A percentile compares a stretch with the other conserved stretches of the same genome.
Evolutionary conservation across 1,140 invertebrate species (phyloP).

Genomic region (Eriosoma lanigerum): DNA sequence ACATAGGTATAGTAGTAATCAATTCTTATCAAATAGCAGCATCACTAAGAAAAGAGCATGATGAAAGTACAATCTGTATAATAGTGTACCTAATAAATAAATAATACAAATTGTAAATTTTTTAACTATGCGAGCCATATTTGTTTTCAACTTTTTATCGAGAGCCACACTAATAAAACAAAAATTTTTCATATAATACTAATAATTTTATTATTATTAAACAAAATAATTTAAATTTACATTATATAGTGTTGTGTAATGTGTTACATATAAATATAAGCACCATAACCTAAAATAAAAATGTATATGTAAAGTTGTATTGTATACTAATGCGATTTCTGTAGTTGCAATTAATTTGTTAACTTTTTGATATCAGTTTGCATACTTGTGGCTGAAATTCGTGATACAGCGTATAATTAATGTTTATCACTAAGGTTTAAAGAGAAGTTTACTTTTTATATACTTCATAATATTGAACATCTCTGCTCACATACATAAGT

Average conservation of each 20-base stretch:
- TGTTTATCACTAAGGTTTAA: not conserved
- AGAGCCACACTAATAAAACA: not conserved
- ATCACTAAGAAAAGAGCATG: too few species aligned
- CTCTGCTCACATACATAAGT: too few species aligned
- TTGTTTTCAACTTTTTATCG: slow-evolving; percentile 10
- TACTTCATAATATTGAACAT: slow-evolving; percentile 2
- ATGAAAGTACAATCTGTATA: too few species aligned
- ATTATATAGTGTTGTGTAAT: too few species aligned
- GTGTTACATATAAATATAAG: too few species aligned
- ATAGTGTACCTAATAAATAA: too few species aligned
- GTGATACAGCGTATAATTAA: not conserved
- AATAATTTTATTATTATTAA: not conserved
- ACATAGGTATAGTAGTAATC: too few species aligned
- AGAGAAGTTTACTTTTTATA: not conserved
- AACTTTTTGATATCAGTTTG: not conserved
- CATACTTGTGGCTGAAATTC: slow-evolving; percentile 6
- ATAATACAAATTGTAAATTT: too few species aligned
- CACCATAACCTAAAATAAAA: not conserved
- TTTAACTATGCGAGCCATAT: not conserved
- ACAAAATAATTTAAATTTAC: not conserved
- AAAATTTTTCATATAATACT: not conserved
- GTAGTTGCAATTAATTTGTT: not conserved
- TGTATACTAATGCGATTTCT: slow-evolving; percentile 3
- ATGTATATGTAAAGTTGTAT: too few species aligned
- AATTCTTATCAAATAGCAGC: too few species aligned